A percentile compares a stretch with the other conserved stretches of the same genome.
Evolutionary conservation across 2,797 vertebrate genomes (phyloP).

Genomic region (Pampus argenteus): DNA sequence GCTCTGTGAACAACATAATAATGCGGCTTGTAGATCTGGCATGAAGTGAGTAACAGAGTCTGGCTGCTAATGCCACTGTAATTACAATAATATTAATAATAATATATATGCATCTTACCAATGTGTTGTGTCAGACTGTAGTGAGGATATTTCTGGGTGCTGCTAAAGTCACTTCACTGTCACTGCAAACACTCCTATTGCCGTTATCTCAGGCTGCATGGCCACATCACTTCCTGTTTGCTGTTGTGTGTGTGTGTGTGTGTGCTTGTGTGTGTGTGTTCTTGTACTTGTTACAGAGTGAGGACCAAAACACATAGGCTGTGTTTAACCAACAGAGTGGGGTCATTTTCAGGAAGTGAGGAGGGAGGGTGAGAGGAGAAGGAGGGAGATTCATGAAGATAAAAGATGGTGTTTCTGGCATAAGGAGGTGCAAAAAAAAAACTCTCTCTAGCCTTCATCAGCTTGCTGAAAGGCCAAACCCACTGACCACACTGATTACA

Average conservation of each 20-base stretch:
- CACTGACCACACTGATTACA: conserved; percentile 8
- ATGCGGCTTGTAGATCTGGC: background rate
- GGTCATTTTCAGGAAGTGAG: no score
- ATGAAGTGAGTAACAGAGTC: background rate
- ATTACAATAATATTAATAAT: background rate
- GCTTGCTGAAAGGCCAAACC: conserved; percentile 11
- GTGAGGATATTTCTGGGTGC: conserved; percentile 14
- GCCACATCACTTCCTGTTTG: conserved; percentile 78
- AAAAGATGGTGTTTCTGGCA: conserved; percentile 5
- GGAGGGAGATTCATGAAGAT: background rate
- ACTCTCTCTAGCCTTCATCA: background rate
- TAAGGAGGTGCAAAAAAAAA: background rate
- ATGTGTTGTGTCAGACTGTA: conserved; percentile 1
- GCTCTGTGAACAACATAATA: background rate
- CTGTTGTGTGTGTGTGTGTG: conserved; percentile 18
- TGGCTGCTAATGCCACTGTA: no score
- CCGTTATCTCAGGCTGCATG: conserved; percentile 56
- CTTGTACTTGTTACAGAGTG: no score
- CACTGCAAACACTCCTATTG: conserved; percentile 51
- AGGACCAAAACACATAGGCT: no score
- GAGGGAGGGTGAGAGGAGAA: conserved; percentile 19
- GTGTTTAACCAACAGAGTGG: no score
- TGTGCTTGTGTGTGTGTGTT: conserved; percentile 23
- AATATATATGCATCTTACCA: conserved; percentile 58
- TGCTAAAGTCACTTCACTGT: conserved; percentile 54